These are phyloP conservation scores for Scaeva pyrastri DNA, from an alignment of 2,888 invertebrate species.

Conservation along the genomic window DNA sequence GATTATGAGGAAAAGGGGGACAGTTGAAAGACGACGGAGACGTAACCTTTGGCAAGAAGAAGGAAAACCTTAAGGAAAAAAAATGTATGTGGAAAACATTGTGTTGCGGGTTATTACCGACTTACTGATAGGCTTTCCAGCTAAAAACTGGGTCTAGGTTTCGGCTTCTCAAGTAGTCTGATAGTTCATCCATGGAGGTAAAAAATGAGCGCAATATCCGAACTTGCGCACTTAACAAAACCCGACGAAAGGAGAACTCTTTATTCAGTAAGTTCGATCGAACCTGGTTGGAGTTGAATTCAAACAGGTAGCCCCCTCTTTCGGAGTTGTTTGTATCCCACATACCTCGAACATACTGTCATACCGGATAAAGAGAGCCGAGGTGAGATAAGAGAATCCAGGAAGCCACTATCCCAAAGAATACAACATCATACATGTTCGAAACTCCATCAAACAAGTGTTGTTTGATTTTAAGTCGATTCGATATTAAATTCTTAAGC, in stretches of 20 bases:
- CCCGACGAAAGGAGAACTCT: constrained; percentile 3
- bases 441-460: not conserved
- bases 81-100: not conserved
- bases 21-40: not conserved
- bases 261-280: constrained; percentile 55
- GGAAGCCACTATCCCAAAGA: no score
- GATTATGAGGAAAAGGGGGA: not conserved
- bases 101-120: constrained; percentile 43
- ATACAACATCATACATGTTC: constrained; percentile 21
- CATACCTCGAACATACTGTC: not conserved
- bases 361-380: constrained; percentile 61
- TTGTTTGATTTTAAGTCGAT: constrained; percentile 1
- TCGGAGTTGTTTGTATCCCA: constrained; percentile 48
- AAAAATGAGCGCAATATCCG: constrained; percentile 31
- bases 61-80: constrained; percentile 3
- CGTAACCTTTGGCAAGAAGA: constrained; percentile 43
- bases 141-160: constrained; percentile 75
- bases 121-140: constrained; percentile 52
- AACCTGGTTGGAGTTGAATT: not conserved
- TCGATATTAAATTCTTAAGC: constrained; percentile 29
- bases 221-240: constrained; percentile 18
- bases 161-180: constrained; percentile 60
- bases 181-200: constrained; percentile 46
- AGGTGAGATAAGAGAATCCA: no score
- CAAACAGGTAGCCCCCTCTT: not conserved